Conservation (phyloP, 2,888 invertebrate species). For the Lithophane ornitopus region DNA sequence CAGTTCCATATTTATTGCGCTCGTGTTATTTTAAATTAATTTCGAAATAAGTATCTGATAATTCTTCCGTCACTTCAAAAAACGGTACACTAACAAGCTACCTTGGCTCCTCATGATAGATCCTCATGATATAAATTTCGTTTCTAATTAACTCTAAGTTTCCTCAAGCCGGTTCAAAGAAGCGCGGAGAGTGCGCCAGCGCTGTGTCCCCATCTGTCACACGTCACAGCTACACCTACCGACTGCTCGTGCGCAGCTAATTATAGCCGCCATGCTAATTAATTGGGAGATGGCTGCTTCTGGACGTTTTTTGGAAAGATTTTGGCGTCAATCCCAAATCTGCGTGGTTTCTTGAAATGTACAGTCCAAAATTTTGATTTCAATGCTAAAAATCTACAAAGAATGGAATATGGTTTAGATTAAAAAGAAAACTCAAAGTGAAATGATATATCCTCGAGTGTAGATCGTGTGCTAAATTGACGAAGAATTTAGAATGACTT, state of each 20-base stretch:
- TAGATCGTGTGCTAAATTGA: constrained; percentile 45
- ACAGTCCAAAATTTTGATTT: neutral
- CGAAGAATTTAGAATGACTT: constrained; percentile 57
- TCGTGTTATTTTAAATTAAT: constrained; percentile 48
- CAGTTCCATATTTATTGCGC: constrained; percentile 17
- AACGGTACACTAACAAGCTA: constrained; percentile 59
- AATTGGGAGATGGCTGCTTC: constrained; percentile 76
- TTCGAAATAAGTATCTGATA: constrained; percentile 37
- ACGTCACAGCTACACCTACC: constrained; percentile 82
- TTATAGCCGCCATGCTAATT: constrained; percentile 85
- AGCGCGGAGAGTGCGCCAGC: constrained; percentile 80
- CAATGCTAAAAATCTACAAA: neutral
- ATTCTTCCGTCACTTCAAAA: constrained; percentile 56
- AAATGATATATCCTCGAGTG: constrained; percentile 26
- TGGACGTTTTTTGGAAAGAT: constrained; percentile 60
- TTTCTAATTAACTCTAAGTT: constrained; percentile 84
- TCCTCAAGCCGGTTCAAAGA: constrained; percentile 82
- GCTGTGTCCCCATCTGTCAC: constrained; percentile 88
- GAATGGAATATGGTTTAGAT: neutral
- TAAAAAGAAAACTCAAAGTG: constrained; percentile 8
- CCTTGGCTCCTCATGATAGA: constrained; percentile 66
- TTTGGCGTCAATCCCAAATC: constrained; percentile 53
- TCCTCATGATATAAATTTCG: constrained; percentile 80
- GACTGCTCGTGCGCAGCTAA: constrained; percentile 78
- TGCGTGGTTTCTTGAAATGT: constrained; percentile 22